Evolutionary conservation across 2,113 vertebrate genomes (phyloP).

Genomic region (Reinhardtius hippoglossoides): DNA sequence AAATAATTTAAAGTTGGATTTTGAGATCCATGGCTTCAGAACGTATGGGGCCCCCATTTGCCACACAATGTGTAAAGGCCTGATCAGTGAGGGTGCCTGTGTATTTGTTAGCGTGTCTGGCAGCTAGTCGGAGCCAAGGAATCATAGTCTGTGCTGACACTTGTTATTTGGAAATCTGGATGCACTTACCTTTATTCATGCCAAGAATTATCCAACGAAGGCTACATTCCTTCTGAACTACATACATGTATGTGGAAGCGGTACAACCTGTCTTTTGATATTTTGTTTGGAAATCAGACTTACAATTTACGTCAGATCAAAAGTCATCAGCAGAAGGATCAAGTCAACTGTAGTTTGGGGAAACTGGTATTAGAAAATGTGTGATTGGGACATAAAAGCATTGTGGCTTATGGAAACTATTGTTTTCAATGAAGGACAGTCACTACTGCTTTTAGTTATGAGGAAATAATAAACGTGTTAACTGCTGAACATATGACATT

Average conservation of each 20-base stretch:
- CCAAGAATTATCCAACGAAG: slow-evolving; percentile 25
- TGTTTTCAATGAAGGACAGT: slow-evolving; percentile 26
- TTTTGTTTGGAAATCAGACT: slow-evolving; percentile 17
- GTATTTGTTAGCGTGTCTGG: slow-evolving; percentile 24
- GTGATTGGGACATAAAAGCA: slow-evolving; percentile 16
- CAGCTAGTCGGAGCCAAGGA: slow-evolving; percentile 12
- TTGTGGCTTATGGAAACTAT: slow-evolving; percentile 28
- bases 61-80: slow-evolving; percentile 11
- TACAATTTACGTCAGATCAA: slow-evolving; percentile 1
- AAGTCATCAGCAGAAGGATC: slow-evolving; percentile 17
- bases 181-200: slow-evolving; percentile 47
- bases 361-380: slow-evolving; percentile 24
- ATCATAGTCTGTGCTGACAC: slow-evolving; percentile 26
- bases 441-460: not conserved
- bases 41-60: not conserved
- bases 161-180: slow-evolving; percentile 65
- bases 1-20: not conserved
- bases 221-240: slow-evolving; percentile 26
- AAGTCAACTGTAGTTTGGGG: slow-evolving; percentile 11
- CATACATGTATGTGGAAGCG: slow-evolving; percentile 17
- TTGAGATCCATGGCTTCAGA: too few relatives aligned
- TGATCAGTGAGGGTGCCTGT: slow-evolving; percentile 23
- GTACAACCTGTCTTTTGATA: slow-evolving; percentile 27
- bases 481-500: not conserved
- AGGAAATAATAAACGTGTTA: not conserved